Percentiles rank a stretch among this genome's conserved stretches.
These are phyloP conservation scores for Polylopha cassiicola DNA, from an alignment of 2,888 invertebrate species.

Conservation along the genomic window DNA sequence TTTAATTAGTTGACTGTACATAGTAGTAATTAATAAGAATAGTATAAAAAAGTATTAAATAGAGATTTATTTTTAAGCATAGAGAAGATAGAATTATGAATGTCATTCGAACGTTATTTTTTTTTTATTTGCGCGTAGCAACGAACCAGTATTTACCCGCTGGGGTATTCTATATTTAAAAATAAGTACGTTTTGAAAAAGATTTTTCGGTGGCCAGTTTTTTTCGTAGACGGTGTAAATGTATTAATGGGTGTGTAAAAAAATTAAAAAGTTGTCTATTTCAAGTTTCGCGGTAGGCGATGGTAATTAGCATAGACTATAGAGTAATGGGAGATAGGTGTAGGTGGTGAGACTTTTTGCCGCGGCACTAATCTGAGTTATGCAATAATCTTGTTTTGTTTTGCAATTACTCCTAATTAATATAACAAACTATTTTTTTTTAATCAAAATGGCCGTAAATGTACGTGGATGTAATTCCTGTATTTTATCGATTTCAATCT, in stretches of 20 bases:
- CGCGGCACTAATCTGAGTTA: no score
- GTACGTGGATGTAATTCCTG: no score
- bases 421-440: no score
- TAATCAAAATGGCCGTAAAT: no score
- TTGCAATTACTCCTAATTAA: no score
- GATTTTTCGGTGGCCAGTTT: conserved; percentile 57
- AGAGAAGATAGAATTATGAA: conserved; percentile 44
- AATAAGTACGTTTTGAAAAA: conserved; percentile 9
- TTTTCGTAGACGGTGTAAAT: conserved; percentile 46
- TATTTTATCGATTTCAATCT: no score
- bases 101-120: conserved; percentile 60
- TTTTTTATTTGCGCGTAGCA: conserved; percentile 63
- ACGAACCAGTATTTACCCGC: conserved; percentile 63
- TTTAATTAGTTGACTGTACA: conserved; percentile 58
- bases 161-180: conserved; percentile 20
- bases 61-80: conserved; percentile 59
- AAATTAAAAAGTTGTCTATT: conserved; percentile 39
- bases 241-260: conserved; percentile 51
- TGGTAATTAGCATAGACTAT: conserved; percentile 35
- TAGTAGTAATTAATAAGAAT: conserved; percentile 47
- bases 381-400: no score
- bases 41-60: conserved; percentile 56
- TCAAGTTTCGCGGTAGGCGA: conserved; percentile 48
- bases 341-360: no score
- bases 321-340: conserved; percentile 45